Evolutionary conservation across 2,113 vertebrate species (phyloP).

Genomic region (Gavialis gangeticus): DNA sequence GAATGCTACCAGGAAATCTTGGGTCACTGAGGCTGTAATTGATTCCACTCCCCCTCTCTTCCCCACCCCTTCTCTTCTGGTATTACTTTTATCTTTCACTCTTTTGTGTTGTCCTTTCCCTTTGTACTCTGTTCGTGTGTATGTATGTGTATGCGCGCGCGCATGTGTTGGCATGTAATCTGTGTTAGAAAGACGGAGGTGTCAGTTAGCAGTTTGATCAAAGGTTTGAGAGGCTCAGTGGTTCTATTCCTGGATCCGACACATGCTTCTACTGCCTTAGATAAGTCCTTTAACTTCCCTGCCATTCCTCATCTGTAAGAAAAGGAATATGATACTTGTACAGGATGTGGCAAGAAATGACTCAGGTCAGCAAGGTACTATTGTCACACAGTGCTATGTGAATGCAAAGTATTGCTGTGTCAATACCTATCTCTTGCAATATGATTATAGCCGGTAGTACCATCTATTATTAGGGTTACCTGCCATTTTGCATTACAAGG

Average conservation of each 20-base stretch:
- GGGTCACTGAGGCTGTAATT: not conserved
- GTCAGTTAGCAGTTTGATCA: not conserved
- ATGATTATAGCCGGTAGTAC: not conserved
- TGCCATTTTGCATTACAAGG: not conserved
- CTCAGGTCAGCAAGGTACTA: not conserved
- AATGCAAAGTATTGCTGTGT: not conserved
- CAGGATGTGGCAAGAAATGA: accelerated
- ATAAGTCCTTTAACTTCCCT: not conserved
- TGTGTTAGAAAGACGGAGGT: accelerated
- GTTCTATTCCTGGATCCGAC: not conserved
- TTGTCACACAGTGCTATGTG: accelerated
- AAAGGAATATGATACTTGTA: not conserved
- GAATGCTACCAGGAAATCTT: not conserved
- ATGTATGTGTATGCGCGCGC: no score
- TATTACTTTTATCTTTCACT: not conserved
- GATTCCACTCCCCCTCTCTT: not conserved
- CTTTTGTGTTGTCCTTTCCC: not conserved
- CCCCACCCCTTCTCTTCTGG: not conserved
- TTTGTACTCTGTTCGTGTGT: not conserved
- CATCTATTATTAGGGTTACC: not conserved
- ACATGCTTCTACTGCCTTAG: not conserved
- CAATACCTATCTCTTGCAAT: not conserved
- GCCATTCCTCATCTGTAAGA: not conserved
- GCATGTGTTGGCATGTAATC: accelerated
- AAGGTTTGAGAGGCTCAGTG: not conserved